Evolutionary conservation across 2,888 invertebrate species (phyloP).

Genomic region (Macrophya alboannulata): DNA sequence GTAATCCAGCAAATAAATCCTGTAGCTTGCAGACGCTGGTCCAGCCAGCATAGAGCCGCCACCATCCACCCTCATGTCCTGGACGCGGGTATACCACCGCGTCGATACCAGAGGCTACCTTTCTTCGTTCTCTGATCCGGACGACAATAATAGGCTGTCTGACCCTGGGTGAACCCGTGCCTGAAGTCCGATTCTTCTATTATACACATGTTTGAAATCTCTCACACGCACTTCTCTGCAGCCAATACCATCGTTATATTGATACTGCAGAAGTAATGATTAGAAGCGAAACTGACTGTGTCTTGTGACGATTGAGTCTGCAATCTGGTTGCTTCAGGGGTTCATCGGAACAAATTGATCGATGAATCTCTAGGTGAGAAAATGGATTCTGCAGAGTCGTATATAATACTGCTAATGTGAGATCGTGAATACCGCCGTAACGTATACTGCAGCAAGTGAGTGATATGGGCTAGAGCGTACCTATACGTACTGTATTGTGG

Average conservation of each 20-base stretch:
- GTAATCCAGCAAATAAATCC: conserved; percentile 74
- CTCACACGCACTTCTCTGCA: conserved; percentile 15
- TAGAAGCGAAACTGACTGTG: conserved; percentile 21
- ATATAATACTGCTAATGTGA: neutral
- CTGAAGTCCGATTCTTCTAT: conserved; percentile 44
- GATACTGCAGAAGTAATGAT: conserved; percentile 29
- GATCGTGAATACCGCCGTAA: neutral
- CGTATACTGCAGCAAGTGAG: neutral
- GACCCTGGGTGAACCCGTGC: conserved; percentile 52
- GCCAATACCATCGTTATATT: conserved; percentile 15
- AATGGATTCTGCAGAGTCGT: neutral
- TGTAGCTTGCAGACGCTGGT: conserved; percentile 69
- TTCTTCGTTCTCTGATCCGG: conserved; percentile 58
- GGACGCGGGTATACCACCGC: conserved; percentile 65
- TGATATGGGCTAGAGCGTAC: neutral
- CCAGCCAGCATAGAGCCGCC: conserved; percentile 42
- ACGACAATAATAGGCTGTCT: conserved; percentile 58
- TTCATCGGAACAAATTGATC: conserved; percentile 2
- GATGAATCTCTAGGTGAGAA: neutral
- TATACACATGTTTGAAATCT: conserved; percentile 28
- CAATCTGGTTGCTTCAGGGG: neutral
- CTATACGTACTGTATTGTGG: conserved; percentile 2
- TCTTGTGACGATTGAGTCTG: conserved; percentile 12
- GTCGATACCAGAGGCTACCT: conserved; percentile 69
- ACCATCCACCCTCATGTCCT: conserved; percentile 64